Evolutionary conservation across 37 sponge, comb jelly and placozoan genomes (phyloP), one percentile per base, ranked within the genome.

Genomic region (Spongia lamella): DNA sequence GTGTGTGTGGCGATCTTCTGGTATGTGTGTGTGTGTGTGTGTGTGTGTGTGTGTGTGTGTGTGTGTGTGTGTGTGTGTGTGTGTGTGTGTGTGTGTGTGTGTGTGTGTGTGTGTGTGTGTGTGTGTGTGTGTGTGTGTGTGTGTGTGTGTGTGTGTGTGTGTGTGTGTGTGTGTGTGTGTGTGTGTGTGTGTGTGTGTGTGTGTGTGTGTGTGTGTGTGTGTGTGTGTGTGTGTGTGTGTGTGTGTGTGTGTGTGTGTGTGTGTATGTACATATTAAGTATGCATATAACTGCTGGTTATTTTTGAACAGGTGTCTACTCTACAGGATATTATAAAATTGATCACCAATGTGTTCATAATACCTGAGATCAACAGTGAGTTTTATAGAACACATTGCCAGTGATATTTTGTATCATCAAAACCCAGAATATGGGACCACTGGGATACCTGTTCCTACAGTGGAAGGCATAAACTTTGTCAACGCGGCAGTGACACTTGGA

Each of bases 361-460:
- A 35, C 73, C 73, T 31, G 73, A 56, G 17, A 33, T 72, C 33
- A 72, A 72, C 43, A 30, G 73, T 72, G 5, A 72, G 27, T n/a
- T n/a, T 43, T 5, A 13, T 43, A 43, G 47, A 13, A 9, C 47
- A 63, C 64, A 63, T 27, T 17, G 35, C 17, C 32, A 63, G n/a
- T n/a, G n/a, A n/a, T n/a, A n/a, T n/a, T n/a, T n/a, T n/a, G n/a
- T n/a, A n/a, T n/a, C n/a, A n/a, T n/a, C n/a, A n/a, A n/a, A n/a
- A n/a, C n/a, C n/a, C 43, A 72, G 73, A 52, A 11, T 72, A 56
- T 27, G 59, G 37, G 53, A 57, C 35, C 19, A 57, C 37, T 3
- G 73, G 73, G 9, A 56, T 72, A 13, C 73, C 73, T 25, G 56
- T 72, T 21, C 73, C 73, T 37, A 72, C 73, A 29, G 73, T 72